phyloP scores from a whole-genome alignment of 2,888 invertebrate genomes.

The Sclerodermus sp. region DNA sequence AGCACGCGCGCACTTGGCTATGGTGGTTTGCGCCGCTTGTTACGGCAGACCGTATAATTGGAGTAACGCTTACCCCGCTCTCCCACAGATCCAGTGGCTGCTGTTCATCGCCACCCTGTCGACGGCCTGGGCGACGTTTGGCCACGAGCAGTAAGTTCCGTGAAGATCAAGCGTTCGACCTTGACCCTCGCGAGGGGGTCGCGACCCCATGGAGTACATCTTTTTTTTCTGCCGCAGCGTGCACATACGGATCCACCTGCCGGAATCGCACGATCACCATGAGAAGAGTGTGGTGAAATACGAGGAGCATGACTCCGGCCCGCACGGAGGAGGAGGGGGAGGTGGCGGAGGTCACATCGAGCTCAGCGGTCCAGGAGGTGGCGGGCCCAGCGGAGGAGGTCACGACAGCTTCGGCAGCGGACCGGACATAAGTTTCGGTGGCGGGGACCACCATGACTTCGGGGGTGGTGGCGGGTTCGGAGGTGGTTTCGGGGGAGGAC shows the following conservation, averaged over 20 bases:
- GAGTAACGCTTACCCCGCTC: too few species aligned
- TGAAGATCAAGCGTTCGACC: too few species aligned
- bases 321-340: constrained; percentile 16
- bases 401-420: constrained; percentile 8
- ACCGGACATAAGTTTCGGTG: constrained; percentile 11
- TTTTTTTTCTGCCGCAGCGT: too few species aligned
- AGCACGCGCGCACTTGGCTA: too few species aligned
- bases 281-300: constrained; percentile 36
- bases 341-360: constrained; percentile 9
- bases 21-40: too few species aligned
- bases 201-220: too few species aligned
- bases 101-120: constrained; percentile 32
- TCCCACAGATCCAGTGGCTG: constrained; percentile 34
- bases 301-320: constrained; percentile 31
- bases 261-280: constrained; percentile 31
- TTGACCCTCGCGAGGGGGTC: too few species aligned
- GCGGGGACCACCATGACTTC: constrained; percentile 6
- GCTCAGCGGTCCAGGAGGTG: constrained; percentile 12
- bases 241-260: constrained; percentile 46
- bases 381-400: constrained; percentile 16
- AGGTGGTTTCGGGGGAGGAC: constrained; percentile 18
- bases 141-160: constrained; percentile 48
- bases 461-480: constrained; percentile 4
- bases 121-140: constrained; percentile 39
- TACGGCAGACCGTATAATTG: too few species aligned